Evolutionary conservation across 2,888 invertebrate species (phyloP).

Genomic region (Euproctis similis): DNA sequence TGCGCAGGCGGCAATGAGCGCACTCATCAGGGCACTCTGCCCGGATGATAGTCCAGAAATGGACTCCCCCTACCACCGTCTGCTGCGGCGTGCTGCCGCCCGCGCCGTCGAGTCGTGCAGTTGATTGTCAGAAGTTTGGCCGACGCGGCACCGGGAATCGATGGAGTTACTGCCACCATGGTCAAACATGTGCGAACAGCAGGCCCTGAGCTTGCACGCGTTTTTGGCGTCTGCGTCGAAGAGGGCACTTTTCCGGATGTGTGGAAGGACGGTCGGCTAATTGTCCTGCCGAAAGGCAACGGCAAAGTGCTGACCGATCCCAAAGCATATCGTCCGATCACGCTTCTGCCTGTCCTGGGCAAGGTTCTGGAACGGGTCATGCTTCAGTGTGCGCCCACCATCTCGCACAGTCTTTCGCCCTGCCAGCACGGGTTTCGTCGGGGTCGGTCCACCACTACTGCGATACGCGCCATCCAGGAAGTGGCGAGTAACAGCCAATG

Average conservation of each 20-base stretch:
- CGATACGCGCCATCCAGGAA: slow-evolving; percentile 17
- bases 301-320: slow-evolving; percentile 17
- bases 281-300: slow-evolving; percentile 20
- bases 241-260: too few species aligned
- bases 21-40: too few species aligned
- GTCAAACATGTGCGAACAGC: slow-evolving; percentile 10
- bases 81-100: slow-evolving; percentile 14
- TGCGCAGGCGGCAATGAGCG: slow-evolving; percentile 10
- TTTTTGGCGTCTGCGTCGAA: slow-evolving; percentile 13
- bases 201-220: slow-evolving; percentile 5
- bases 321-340: slow-evolving; percentile 27
- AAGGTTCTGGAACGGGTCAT: slow-evolving; percentile 28
- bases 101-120: slow-evolving; percentile 11
- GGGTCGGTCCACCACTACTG: slow-evolving; percentile 23
- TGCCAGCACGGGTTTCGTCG: slow-evolving; percentile 28
- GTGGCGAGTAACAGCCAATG: neutral
- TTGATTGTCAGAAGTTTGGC: slow-evolving; percentile 14
- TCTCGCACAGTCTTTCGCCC: slow-evolving; percentile 5
- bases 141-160: slow-evolving; percentile 26
- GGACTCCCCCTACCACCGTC: slow-evolving; percentile 18
- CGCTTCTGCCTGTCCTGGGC: slow-evolving; percentile 24
- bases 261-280: too few species aligned
- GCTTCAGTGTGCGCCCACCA: slow-evolving; percentile 8
- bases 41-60: slow-evolving; percentile 13
- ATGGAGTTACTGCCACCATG: slow-evolving; percentile 21